Conservation (phyloP, 2,888 invertebrate species). For the Rotaria socialis region DNA sequence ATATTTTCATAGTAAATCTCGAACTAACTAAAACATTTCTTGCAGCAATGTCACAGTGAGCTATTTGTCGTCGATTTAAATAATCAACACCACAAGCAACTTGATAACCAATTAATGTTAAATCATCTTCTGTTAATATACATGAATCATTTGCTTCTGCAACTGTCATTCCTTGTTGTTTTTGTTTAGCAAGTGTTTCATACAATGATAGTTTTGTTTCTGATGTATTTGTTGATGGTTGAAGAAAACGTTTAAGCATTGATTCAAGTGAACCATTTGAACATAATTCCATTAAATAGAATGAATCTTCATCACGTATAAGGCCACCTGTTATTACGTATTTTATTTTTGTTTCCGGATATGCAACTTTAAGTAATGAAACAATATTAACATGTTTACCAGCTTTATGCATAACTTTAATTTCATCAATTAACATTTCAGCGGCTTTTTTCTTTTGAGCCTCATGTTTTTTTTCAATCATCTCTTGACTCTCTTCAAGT, state of each 20-base stretch:
- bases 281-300: slow-evolving; percentile 33
- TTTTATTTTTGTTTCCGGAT: slow-evolving; percentile 16
- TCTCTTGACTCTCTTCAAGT: background rate
- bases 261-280: slow-evolving; percentile 30
- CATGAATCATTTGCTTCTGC: background rate
- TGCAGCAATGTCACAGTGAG: slow-evolving; percentile 22
- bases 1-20: slow-evolving; percentile 28
- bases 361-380: background rate
- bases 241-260: background rate
- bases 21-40: slow-evolving; percentile 10
- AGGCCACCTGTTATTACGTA: background rate
- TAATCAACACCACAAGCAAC: slow-evolving; percentile 21
- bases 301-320: slow-evolving; percentile 28
- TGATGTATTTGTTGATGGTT: background rate
- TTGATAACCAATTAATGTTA: slow-evolving; percentile 27
- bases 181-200: background rate
- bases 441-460: background rate
- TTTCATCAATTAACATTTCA: slow-evolving; percentile 31
- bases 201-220: background rate
- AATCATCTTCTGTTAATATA: slow-evolving; percentile 11
- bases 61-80: slow-evolving; percentile 10
- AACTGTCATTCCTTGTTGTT: background rate
- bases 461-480: background rate
- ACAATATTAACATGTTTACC: slow-evolving; percentile 25
- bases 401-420: slow-evolving; percentile 15